Conservation (phyloP, 2,888 invertebrate genomes). For the Protodeltote pygarga region DNA sequence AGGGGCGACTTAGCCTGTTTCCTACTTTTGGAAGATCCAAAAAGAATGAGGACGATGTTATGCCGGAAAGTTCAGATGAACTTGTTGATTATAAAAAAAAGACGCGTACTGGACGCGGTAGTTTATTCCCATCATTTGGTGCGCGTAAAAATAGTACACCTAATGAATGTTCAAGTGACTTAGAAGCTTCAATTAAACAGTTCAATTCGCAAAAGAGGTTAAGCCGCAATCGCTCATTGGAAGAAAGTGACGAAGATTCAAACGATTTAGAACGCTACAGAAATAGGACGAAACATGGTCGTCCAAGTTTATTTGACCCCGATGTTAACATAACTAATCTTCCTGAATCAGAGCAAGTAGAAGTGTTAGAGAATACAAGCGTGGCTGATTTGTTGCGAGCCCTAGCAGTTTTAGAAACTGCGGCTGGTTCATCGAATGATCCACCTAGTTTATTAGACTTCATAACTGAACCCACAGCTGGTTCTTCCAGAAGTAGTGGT, state of each 20-base stretch:
- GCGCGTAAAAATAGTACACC: slow-evolving; percentile 73
- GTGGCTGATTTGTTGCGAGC: slow-evolving; percentile 93
- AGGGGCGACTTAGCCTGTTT: slow-evolving; percentile 76
- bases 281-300: slow-evolving; percentile 75
- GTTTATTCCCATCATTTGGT: slow-evolving; percentile 79
- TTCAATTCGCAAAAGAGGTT: slow-evolving; percentile 71
- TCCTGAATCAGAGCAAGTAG: slow-evolving; percentile 82
- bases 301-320: slow-evolving; percentile 80
- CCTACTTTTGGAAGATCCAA: slow-evolving; percentile 77
- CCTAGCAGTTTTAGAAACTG: slow-evolving; percentile 89
- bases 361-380: slow-evolving; percentile 93
- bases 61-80: slow-evolving; percentile 82
- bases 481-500: slow-evolving; percentile 66
- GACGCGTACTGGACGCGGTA: slow-evolving; percentile 71
- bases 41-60: slow-evolving; percentile 71
- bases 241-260: slow-evolving; percentile 64
- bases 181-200: slow-evolving; percentile 77
- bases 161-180: slow-evolving; percentile 63
- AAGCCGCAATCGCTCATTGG: slow-evolving; percentile 67
- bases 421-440: slow-evolving; percentile 53
- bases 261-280: slow-evolving; percentile 74
- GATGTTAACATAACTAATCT: slow-evolving; percentile 74
- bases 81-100: slow-evolving; percentile 78
- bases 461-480: slow-evolving; percentile 55
- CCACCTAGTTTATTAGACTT: slow-evolving; percentile 66